Percentiles rank a stretch among this genome's conserved stretches.
phyloP scores from a whole-genome alignment of 2,888 invertebrate species.

The Itoplectis maculator region DNA sequence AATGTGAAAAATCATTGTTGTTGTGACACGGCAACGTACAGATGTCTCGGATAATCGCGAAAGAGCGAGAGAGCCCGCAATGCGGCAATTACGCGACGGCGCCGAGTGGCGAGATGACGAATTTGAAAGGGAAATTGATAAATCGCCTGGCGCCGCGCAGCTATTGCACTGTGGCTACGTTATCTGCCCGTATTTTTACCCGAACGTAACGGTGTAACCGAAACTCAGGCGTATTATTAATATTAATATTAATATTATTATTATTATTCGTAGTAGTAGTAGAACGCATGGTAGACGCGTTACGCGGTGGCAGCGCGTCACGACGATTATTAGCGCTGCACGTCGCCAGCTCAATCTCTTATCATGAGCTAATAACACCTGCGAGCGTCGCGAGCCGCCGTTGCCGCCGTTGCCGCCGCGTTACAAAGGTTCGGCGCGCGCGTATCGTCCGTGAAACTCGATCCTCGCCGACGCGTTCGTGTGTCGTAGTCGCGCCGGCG shows the following conservation, averaged over 20 bases:
- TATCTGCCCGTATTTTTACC: conserved; percentile 23
- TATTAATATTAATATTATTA: no score
- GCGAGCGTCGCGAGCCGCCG: background rate
- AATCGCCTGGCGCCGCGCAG: conserved; percentile 58
- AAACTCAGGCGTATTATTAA: no score
- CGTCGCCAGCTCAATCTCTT: conserved; percentile 25
- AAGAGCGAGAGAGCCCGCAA: conserved; percentile 48
- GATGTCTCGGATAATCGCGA: conserved; percentile 67
- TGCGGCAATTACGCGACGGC: conserved; percentile 60
- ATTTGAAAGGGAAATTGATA: conserved; percentile 56
- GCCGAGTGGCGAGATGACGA: conserved; percentile 49
- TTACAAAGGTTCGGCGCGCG: background rate
- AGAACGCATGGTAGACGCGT: background rate
- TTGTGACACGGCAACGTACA: conserved; percentile 40
- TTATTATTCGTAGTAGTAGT: no score
- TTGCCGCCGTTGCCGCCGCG: no score
- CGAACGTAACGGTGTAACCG: background rate
- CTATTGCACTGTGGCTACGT: conserved; percentile 23
- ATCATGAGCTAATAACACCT: conserved; percentile 21
- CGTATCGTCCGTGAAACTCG: conserved; percentile 14
- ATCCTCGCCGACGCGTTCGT: conserved; percentile 3
- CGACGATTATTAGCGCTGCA: conserved; percentile 17
- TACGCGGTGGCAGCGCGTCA: background rate
- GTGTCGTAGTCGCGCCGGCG: background rate
- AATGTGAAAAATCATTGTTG: no score